Percentiles rank a stretch among this genome's conserved stretches.
phyloP scores from a whole-genome alignment of 2,888 invertebrate species.

The Apamea sordens region DNA sequence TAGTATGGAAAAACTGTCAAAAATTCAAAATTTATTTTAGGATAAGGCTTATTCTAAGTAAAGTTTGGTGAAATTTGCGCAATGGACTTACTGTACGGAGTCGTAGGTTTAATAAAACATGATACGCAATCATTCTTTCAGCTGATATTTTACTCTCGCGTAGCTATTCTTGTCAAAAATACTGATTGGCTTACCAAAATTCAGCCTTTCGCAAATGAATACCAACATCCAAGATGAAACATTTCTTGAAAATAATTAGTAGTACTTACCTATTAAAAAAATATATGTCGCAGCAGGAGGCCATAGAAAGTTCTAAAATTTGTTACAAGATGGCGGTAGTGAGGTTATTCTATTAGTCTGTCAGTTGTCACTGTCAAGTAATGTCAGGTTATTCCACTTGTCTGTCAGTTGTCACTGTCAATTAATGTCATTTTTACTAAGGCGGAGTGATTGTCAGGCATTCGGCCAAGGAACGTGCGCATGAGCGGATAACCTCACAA shows the following conservation, averaged over 20 bases:
- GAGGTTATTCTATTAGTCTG: no score
- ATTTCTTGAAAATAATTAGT: neutral
- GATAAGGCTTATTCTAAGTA: neutral
- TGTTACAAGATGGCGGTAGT: no score
- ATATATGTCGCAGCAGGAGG: no score
- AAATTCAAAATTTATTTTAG: neutral
- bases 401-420: no score
- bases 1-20: neutral
- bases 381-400: no score
- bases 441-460: no score
- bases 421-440: no score
- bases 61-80: neutral
- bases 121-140: neutral
- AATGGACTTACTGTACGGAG: neutral
- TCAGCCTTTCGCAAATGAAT: neutral
- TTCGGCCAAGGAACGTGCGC: no score
- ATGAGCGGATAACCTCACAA: no score
- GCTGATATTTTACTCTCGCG: neutral
- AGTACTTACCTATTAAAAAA: neutral
- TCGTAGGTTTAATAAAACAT: neutral
- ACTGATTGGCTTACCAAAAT: neutral
- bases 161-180: conserved; percentile 2
- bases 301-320: no score
- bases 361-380: no score
- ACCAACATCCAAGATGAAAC: neutral